Base-by-base conservation (phyloP, 1,140 invertebrate genomes). In the Cardiocondyla obscurior region DNA sequence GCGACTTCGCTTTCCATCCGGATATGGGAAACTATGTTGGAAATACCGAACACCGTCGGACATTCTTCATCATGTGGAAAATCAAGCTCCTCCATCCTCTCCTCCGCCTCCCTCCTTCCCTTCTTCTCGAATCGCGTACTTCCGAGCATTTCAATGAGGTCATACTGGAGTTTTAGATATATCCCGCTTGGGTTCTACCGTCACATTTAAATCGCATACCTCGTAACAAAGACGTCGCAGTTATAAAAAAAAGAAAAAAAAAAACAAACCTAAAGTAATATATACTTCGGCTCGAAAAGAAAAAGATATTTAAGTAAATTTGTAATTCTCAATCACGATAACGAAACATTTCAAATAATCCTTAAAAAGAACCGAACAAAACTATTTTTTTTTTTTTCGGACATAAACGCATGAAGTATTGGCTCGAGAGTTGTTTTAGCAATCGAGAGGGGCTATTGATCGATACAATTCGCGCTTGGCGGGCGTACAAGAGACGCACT, bases 1-100 rank as follows among this genome's bases (percentile, higher is more conserved):
- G 81, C 81, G 88, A 88, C 87, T 87, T 83, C 82, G 57, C 82
- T 87, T 88, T 76, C 73, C 74, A 70, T 73, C 85, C 79, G 82
- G 76, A 91, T 89, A 86, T 83, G 83, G 77, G 85, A 42, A 82
- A 39, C 79, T 49, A 22, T 55, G 70, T 53, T 77, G 39, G 55
- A 87, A 84, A 81, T 64, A 86, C 46, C 58, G 55, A 65, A 65
- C 65, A 86, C 65, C 58, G 67, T 46, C 44, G 22, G 85, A 84
- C 73, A 83, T 86, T 83, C 76, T 64, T 73, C 70, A 86, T 86
- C 86, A 82, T 33, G 73, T 64, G 86, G 85, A 87, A 87, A 86
- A 87, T 87, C 86, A 87, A 74, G 65, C 67, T 65, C 16, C 25
- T 30, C 57, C 22, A 14, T 36, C 10, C 51, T 6, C 10, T 77